These are phyloP conservation scores for Virgularia gustaviana DNA, from an alignment of 92 coral and sea anemone species.

Conservation along the genomic window DNA sequence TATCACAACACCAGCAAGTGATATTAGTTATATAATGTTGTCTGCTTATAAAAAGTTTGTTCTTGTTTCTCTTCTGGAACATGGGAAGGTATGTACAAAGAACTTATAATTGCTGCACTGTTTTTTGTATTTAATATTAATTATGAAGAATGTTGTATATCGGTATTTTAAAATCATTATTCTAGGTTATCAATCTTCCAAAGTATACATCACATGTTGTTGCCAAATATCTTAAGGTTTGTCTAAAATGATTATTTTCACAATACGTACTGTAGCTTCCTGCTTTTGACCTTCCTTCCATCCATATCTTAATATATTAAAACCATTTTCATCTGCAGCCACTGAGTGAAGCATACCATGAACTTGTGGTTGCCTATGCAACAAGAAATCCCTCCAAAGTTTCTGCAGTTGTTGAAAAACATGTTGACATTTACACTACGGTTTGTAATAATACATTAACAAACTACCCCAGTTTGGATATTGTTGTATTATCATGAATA, in stretches of 20 bases:
- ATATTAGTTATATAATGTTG: conserved; percentile 92
- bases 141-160: background rate
- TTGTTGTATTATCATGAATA: background rate
- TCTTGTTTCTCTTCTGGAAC: conserved; percentile 76
- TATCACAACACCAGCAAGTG: conserved; percentile 96
- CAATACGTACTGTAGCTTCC: background rate
- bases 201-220: conserved; percentile 98
- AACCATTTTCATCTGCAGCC: conserved; percentile 52
- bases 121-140: background rate
- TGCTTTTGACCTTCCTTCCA: background rate
- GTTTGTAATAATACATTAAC: conserved; percentile 47
- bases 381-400: conserved; percentile 70
- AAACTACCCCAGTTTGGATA: background rate
- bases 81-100: conserved; percentile 72
- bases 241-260: background rate
- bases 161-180: background rate
- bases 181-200: conserved; percentile 80
- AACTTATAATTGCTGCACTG: background rate
- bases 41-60: conserved; percentile 88
- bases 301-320: background rate
- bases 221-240: conserved; percentile 88
- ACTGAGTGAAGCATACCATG: conserved; percentile 81
- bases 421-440: conserved; percentile 71
- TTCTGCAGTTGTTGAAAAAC: conserved; percentile 67
- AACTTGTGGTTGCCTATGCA: conserved; percentile 70